Percentiles rank a stretch among this genome's conserved stretches.
Evolutionary conservation across 2,888 invertebrate species (phyloP).

Genomic region (Thereva unica): DNA sequence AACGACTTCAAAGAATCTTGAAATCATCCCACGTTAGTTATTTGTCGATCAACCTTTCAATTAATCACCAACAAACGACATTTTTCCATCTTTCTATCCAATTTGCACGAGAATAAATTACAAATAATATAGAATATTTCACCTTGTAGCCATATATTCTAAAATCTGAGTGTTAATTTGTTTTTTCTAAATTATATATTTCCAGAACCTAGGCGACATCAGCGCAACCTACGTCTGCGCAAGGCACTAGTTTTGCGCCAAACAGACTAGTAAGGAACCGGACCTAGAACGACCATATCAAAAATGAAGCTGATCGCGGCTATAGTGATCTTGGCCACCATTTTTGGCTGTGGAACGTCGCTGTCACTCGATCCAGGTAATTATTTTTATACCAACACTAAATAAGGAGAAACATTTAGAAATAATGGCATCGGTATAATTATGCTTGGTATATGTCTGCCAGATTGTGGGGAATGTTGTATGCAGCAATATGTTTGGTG

Average conservation of each 20-base stretch:
- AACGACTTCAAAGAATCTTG: no score
- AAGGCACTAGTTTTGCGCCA: not conserved
- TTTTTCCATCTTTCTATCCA: no score
- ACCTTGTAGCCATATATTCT: no score
- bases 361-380: conserved; percentile 59
- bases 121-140: no score
- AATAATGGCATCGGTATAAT: no score
- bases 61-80: no score
- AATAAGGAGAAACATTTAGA: not conserved
- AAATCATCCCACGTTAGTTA: no score
- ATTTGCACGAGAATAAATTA: no score
- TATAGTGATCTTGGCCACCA: conserved; percentile 47
- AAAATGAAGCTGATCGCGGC: conserved; percentile 53
- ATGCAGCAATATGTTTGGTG: conserved; percentile 6
- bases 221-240: conserved; percentile 6
- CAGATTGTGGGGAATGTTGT: not conserved
- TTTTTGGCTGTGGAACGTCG: conserved; percentile 52
- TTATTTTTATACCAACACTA: not conserved
- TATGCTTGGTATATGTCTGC: conserved; percentile 11
- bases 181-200: no score
- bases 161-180: no score
- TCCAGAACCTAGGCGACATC: no score
- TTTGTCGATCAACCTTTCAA: no score
- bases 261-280: conserved; percentile 19
- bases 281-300: conserved; percentile 14